Conservation (phyloP, 2,888 invertebrate species). For the Machimus atricapillus region DNA sequence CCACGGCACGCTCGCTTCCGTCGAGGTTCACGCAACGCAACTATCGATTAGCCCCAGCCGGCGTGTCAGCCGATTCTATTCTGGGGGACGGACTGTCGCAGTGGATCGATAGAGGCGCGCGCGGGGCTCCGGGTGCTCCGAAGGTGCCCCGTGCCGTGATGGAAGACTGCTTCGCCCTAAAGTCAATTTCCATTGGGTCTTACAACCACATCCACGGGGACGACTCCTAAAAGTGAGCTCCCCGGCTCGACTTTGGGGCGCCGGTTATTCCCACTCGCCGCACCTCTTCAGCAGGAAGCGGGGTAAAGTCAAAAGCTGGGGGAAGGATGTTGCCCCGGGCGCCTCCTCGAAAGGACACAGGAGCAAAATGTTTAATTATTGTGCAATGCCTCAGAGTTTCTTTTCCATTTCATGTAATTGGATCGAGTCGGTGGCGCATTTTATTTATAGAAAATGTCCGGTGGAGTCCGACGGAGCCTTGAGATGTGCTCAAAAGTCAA, state of each 20-base stretch:
- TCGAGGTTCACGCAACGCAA: not conserved
- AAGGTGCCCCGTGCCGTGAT: not conserved
- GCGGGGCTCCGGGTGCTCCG: not conserved
- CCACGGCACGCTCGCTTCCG: not conserved
- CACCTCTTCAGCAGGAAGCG: not conserved
- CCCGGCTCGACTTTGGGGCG: not conserved
- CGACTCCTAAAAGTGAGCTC: not conserved
- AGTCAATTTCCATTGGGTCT: not conserved
- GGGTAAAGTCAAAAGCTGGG: not conserved
- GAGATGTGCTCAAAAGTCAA: not conserved
- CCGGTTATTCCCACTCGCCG: not conserved
- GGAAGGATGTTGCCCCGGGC: not conserved
- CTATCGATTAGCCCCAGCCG: not conserved
- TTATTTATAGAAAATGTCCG: not conserved
- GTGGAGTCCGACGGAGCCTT: not conserved
- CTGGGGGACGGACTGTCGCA: not conserved
- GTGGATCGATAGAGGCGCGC: not conserved
- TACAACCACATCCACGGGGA: not conserved
- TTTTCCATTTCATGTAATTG: not conserved
- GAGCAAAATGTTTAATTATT: constrained; percentile 7
- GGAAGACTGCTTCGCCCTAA: not conserved
- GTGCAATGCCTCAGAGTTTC: not conserved
- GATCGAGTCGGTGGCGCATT: not conserved
- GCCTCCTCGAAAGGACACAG: not conserved
- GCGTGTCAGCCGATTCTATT: not conserved